Evolutionary conservation across 1,140 invertebrate genomes (phyloP).

Genomic region (Drosophila kanapiae): DNA sequence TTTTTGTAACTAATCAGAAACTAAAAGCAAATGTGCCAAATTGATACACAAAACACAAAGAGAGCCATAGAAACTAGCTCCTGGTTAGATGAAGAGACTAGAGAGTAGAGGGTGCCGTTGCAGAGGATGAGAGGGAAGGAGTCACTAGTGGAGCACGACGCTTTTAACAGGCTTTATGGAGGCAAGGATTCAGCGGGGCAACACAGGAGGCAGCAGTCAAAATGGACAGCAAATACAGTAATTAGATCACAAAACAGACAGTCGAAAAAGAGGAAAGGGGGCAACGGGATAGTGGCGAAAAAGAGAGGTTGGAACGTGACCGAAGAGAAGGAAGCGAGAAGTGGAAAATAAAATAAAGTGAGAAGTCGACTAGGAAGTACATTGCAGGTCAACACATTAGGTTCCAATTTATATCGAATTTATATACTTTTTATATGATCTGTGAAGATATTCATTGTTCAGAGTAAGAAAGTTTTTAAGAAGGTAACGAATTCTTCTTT

Average conservation of each 20-base stretch:
- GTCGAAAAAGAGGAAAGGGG: constrained; percentile 25
- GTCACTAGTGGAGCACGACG: constrained; percentile 32
- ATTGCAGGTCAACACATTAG: constrained; percentile 22
- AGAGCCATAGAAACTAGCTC: constrained; percentile 18
- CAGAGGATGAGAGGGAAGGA: constrained; percentile 7
- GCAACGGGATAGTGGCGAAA: constrained; percentile 28
- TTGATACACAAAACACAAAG: constrained; percentile 44
- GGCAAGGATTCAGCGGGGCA: constrained; percentile 12
- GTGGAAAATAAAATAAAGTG: constrained; percentile 30
- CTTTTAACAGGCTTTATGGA: constrained; percentile 35
- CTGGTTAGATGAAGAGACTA: constrained; percentile 13
- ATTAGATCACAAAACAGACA: constrained; percentile 78
- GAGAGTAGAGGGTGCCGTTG: constrained; percentile 4
- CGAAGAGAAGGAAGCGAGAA: constrained; percentile 40
- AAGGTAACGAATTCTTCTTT: background rate
- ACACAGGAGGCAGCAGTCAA: constrained; percentile 58
- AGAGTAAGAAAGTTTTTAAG: background rate
- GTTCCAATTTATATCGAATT: background rate
- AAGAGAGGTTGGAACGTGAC: constrained; percentile 59
- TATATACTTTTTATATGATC: background rate
- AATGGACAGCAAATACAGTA: constrained; percentile 82
- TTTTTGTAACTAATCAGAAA: constrained; percentile 45
- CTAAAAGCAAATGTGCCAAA: constrained; percentile 72
- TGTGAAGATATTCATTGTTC: background rate
- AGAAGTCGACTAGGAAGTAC: constrained; percentile 42